Evolutionary conservation across 2,888 invertebrate species (phyloP), one percentile per base, ranked within the genome.

Genomic region (Tiliacea citrago): DNA sequence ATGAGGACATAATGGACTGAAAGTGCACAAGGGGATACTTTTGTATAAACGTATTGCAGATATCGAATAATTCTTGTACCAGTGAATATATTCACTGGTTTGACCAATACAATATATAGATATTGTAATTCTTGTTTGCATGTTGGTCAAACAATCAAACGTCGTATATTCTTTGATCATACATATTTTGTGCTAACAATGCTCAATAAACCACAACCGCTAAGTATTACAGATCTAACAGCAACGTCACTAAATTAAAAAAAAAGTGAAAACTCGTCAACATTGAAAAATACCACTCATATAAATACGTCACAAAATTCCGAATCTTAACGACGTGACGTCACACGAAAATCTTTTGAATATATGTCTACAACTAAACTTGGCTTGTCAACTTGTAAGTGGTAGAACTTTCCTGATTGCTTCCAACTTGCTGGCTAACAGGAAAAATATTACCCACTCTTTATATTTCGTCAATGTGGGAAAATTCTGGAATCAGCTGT

Each of bases 321-420:
- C 49, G 63, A 79, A 82, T 71, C 78, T 57, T 73, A 82, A 79
- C 73, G 78, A 80, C 66, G 70, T 51, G 83, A 77, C 53, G 74
- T 82, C 68, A 74, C 68, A 58, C 49, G 58, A 75, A 81, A 77
- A 83, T 77, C 80, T 85, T 77, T 65, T 78, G 74, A 81, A 87
- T 82, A 75, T 78, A 75, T 78, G 68, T 77, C 80, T 81, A 60
- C 60, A 29, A 53, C 29, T 12, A 71, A 87, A 86, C 71, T 88
- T 82, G 75, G 73, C 86, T 82, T 85, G 88, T 79, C 86, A 82
- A 83, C 82, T 85, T 77, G 68, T 81, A 79, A 88, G 83, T 81
- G 78, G 68, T 74, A 42, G 58, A 88, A 88, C 78, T 87, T 88
- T 82, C 24, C 70, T 85, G 86, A 88, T 86, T 86, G 80, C 87